Evolutionary conservation across 2,888 invertebrate species (phyloP).

Genomic region (Mesoligia furuncula): DNA sequence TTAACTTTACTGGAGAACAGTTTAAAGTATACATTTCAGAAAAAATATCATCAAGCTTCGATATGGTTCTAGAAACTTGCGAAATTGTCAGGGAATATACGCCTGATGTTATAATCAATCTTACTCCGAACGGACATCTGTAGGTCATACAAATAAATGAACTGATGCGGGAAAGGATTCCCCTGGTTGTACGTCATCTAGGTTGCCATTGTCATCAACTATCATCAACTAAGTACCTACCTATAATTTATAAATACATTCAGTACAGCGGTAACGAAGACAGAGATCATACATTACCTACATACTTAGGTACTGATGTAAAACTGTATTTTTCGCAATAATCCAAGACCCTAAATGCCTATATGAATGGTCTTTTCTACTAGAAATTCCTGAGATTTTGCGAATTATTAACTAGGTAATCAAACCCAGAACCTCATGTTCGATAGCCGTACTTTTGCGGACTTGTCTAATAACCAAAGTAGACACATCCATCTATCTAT

Average conservation of each 20-base stretch:
- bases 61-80: not conserved
- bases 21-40: too few relatives aligned
- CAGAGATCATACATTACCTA: not conserved
- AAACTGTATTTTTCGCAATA: not conserved
- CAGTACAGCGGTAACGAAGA: not conserved
- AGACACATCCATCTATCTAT: not conserved
- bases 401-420: not conserved
- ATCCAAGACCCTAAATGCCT: not conserved
- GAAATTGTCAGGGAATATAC: not conserved
- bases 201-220: not conserved
- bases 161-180: slow-evolving; percentile 41
- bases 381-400: not conserved
- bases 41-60: too few relatives aligned
- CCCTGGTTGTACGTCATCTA: slow-evolving; percentile 14
- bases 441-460: not conserved
- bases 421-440: not conserved
- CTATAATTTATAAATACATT: slow-evolving; percentile 3
- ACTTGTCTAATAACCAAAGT: not conserved
- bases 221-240: not conserved
- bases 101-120: slow-evolving; percentile 25
- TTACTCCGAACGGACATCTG: slow-evolving; percentile 12
- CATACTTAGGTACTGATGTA: not conserved
- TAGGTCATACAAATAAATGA: slow-evolving; percentile 21
- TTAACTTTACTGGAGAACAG: too few relatives aligned
- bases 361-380: not conserved